A percentile compares a stretch with the other conserved stretches of the same genome.
phyloP scores from a whole-genome alignment of 2,113 vertebrate species.

The Sylvietta virens region DNA sequence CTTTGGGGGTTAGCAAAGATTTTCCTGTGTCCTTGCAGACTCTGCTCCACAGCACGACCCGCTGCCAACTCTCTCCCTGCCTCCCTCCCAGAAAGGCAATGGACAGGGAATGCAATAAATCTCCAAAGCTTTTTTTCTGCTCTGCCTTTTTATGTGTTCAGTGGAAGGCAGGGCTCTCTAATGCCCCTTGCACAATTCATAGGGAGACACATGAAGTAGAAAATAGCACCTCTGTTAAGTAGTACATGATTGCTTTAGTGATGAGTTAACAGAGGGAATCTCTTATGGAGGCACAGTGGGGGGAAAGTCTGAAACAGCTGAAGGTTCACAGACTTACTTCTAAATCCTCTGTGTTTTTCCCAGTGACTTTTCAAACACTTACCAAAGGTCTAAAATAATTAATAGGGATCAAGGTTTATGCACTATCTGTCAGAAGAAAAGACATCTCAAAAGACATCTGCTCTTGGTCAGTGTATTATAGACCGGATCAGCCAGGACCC shows the following conservation, averaged over 20 bases:
- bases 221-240: constrained; percentile 50
- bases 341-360: not conserved
- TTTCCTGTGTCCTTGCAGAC: not conserved
- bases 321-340: not conserved
- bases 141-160: constrained; percentile 14
- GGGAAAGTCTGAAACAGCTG: not conserved
- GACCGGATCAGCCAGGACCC: not conserved
- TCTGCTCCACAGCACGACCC: not conserved
- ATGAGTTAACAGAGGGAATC: constrained; percentile 41
- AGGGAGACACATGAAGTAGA: constrained; percentile 33
- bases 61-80: not conserved
- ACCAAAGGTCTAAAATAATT: not conserved
- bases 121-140: constrained; percentile 2
- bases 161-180: constrained; percentile 16
- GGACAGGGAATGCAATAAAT: constrained; percentile 7
- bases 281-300: not conserved
- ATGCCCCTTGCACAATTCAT: constrained; percentile 48
- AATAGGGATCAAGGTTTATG: not conserved
- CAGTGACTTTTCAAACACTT: not conserved
- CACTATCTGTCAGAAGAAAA: not conserved
- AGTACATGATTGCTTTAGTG: constrained; percentile 15
- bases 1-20: not conserved
- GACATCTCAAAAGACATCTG: not conserved
- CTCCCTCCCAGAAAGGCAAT: not conserved
- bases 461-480: not conserved